Evolutionary conservation across 2,113 vertebrate genomes (phyloP).

Genomic region (Lonchura striata): DNA sequence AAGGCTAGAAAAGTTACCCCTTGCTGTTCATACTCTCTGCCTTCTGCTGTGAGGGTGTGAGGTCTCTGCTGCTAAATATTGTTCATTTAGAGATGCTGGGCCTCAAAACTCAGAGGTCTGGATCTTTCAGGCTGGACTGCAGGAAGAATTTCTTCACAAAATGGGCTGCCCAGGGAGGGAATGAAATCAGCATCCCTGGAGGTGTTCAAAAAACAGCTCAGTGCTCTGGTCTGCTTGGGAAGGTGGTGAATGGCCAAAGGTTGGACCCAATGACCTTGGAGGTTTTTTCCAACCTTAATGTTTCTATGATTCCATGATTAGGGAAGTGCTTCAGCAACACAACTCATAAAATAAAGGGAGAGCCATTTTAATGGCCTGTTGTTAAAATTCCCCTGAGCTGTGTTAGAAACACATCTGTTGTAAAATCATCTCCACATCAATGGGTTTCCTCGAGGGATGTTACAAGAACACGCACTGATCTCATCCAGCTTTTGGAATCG

Average conservation of each 20-base stretch:
- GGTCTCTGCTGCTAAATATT: not conserved
- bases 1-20: not conserved
- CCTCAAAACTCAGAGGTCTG: not conserved
- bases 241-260: not conserved
- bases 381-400: not conserved
- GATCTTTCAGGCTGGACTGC: not conserved
- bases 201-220: not conserved
- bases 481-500: not conserved
- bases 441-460: not conserved
- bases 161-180: not conserved
- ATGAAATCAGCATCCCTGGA: not conserved
- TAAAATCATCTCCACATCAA: not conserved
- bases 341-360: not conserved
- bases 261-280: not conserved
- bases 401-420: not conserved
- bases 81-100: not conserved
- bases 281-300: not conserved
- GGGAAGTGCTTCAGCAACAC: not conserved
- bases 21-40: not conserved
- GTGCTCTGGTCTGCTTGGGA: not conserved
- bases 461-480: not conserved
- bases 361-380: not conserved
- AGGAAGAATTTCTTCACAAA: not conserved
- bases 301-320: not conserved
- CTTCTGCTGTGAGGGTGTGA: not conserved